These are phyloP conservation scores for Spodoptera picta DNA, from an alignment of 2,888 invertebrate genomes.

Conservation along the genomic window DNA sequence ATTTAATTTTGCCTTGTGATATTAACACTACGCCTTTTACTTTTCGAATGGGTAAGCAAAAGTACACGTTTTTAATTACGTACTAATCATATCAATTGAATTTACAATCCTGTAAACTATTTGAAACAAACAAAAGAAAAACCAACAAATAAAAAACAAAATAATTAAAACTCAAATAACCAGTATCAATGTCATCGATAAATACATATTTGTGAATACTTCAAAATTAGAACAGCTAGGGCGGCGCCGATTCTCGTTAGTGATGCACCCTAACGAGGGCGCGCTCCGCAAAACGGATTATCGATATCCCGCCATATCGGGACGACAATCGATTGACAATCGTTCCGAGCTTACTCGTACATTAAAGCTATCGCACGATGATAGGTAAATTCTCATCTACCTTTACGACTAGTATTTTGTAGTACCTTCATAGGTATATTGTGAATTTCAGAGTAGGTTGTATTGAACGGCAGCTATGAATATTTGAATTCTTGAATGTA, in stretches of 20 bases:
- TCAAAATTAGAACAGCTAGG: conserved; percentile 57
- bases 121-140: too few relatives aligned
- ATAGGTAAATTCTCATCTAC: conserved; percentile 47
- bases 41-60: too few relatives aligned
- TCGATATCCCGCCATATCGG: conserved; percentile 59
- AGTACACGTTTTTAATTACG: too few relatives aligned
- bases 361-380: conserved; percentile 52
- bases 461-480: too few relatives aligned
- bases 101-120: too few relatives aligned
- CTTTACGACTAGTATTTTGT: conserved; percentile 34
- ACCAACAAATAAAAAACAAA: conserved; percentile 1
- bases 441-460: neutral
- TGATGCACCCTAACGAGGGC: conserved; percentile 63
- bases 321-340: conserved; percentile 62
- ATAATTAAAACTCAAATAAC: neutral
- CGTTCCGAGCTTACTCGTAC: conserved; percentile 45
- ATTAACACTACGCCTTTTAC: too few relatives aligned
- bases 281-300: conserved; percentile 60
- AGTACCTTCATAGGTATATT: conserved; percentile 12
- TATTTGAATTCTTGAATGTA: too few relatives aligned
- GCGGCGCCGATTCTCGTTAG: conserved; percentile 56
- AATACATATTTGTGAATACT: conserved; percentile 46
- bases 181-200: conserved; percentile 16
- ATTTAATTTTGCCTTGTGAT: too few relatives aligned
- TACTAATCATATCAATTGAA: too few relatives aligned